These are phyloP conservation scores for Podocnemis expansa DNA, from an alignment of 2,113 vertebrate species.

Conservation along the genomic window DNA sequence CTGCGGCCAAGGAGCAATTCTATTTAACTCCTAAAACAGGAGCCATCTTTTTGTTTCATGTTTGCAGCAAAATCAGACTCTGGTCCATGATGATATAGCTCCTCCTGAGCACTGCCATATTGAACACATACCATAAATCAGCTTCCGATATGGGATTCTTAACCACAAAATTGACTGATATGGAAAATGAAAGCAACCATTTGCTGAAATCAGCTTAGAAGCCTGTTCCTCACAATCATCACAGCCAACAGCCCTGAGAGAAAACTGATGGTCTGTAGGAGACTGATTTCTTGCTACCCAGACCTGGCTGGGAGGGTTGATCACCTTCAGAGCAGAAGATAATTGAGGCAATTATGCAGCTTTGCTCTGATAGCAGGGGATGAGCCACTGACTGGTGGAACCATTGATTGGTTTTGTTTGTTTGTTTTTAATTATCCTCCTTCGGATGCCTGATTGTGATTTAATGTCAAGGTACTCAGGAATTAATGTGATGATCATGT, in stretches of 20 bases:
- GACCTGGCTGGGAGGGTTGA: neutral
- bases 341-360: neutral
- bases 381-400: neutral
- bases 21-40: neutral
- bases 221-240: neutral
- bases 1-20: neutral
- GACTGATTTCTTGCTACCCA: neutral
- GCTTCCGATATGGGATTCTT: neutral
- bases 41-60: neutral
- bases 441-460: neutral
- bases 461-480: neutral
- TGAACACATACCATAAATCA: neutral
- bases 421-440: constrained; percentile 3
- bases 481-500: neutral
- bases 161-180: neutral
- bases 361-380: neutral
- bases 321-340: neutral
- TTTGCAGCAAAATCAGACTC: neutral
- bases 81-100: neutral
- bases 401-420: accelerated
- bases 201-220: constrained; percentile 5
- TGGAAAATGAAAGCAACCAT: constrained; percentile 9
- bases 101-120: neutral
- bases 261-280: neutral
- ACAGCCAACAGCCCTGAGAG: neutral